Conservation (phyloP, 2,113 vertebrate species). For the Pipa parva region DNA sequence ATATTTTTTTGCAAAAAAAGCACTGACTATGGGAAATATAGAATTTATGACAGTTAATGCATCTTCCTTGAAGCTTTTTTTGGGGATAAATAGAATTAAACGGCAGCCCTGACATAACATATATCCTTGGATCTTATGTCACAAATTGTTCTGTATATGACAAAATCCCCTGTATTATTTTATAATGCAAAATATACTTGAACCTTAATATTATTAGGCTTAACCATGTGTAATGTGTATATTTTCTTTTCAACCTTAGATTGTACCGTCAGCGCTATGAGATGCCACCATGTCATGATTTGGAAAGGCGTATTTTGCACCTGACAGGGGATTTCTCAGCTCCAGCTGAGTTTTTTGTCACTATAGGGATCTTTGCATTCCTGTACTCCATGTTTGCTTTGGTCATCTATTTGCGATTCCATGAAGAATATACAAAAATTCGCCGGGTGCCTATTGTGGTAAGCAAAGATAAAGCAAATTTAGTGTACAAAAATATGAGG, state of each 20-base stretch:
- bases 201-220: too few relatives aligned
- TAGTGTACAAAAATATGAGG: not conserved
- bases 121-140: too few relatives aligned
- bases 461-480: conserved; percentile 30
- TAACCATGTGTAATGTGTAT: too few relatives aligned
- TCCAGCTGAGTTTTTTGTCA: conserved; percentile 85
- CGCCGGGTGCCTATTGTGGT: conserved; percentile 74
- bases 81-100: too few relatives aligned
- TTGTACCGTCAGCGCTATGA: conserved; percentile 67
- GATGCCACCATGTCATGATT: conserved; percentile 60
- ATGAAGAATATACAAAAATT: conserved; percentile 73
- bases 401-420: conserved; percentile 83
- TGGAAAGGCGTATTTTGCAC: conserved; percentile 44
- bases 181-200: too few relatives aligned
- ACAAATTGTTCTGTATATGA: too few relatives aligned
- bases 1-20: too few relatives aligned
- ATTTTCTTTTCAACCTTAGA: conserved; percentile 58
- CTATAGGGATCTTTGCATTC: conserved; percentile 85
- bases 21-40: too few relatives aligned
- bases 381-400: conserved; percentile 81
- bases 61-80: too few relatives aligned
- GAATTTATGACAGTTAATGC: too few relatives aligned
- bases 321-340: conserved; percentile 81
- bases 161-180: too few relatives aligned
- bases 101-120: too few relatives aligned